Evolutionary conservation across 2,113 vertebrate genomes (phyloP).

Genomic region (Macroglossus sobrinus): DNA sequence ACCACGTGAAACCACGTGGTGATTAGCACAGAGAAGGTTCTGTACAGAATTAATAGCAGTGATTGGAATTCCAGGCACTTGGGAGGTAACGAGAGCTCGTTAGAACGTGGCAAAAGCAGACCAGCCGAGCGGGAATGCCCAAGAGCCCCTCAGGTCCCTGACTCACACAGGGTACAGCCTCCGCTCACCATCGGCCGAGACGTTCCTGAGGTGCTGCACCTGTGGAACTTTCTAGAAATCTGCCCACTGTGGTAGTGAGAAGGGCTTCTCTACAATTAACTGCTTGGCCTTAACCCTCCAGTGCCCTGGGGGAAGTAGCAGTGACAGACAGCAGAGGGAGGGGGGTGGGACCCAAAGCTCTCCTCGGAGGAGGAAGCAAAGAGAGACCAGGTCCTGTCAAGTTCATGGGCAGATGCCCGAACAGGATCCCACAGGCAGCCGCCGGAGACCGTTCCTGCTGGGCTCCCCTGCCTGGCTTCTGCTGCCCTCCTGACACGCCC

Average conservation of each 20-base stretch:
- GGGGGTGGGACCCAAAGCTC: not conserved
- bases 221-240: not conserved
- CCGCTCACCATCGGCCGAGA: not conserved
- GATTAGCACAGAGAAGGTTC: not conserved
- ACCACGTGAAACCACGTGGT: no score
- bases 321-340: no score
- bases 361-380: not conserved
- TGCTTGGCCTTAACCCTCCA: not conserved
- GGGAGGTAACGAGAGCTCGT: not conserved
- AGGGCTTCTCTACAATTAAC: not conserved
- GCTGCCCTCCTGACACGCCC: no score
- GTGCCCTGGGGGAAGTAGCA: not conserved
- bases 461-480: not conserved
- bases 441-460: not conserved
- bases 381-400: not conserved
- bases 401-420: not conserved
- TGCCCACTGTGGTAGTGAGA: not conserved
- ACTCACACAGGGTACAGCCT: not conserved
- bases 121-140: fast-evolving
- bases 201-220: fast-evolving
- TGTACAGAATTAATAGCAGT: not conserved
- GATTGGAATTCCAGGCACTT: not conserved
- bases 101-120: not conserved
- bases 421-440: not conserved
- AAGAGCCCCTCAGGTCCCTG: not conserved